Evolutionary conservation across 2,888 invertebrate species (phyloP).

Genomic region (Sphaerophoria taeniata): DNA sequence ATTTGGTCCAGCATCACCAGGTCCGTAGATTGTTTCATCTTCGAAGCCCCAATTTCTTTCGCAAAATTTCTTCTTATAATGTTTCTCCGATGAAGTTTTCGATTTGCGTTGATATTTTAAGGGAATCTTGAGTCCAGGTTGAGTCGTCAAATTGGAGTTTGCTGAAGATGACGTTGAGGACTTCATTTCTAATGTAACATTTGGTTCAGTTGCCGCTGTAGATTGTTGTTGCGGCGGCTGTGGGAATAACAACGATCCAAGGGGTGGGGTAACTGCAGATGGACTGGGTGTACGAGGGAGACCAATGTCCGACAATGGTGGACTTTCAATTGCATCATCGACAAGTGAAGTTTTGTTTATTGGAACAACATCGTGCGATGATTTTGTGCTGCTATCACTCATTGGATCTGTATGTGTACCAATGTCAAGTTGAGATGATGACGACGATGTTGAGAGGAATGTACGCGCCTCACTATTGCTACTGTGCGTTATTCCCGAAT

Average conservation of each 20-base stretch:
- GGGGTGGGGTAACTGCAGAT: conserved; percentile 80
- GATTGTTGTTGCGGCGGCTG: conserved; percentile 40
- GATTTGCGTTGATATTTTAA: conserved; percentile 86
- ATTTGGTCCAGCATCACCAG: conserved; percentile 53
- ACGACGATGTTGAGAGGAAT: conserved; percentile 83
- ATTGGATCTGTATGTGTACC: conserved; percentile 79
- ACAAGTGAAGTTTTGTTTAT: conserved; percentile 82
- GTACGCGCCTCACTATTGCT: conserved; percentile 83
- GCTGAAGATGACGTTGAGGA: conserved; percentile 38
- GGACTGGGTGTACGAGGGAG: conserved; percentile 82
- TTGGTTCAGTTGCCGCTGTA: conserved; percentile 19
- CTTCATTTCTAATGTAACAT: conserved; percentile 38
- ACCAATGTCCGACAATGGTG: conserved; percentile 83
- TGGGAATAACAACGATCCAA: conserved; percentile 65
- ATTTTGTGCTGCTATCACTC: conserved; percentile 79
- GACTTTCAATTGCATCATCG: conserved; percentile 83
- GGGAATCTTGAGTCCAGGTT: conserved; percentile 83
- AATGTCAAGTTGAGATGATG: conserved; percentile 82
- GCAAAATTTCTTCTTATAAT: conserved; percentile 94
- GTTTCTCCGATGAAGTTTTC: conserved; percentile 84
- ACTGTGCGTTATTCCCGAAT: conserved; percentile 92
- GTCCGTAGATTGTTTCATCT: conserved; percentile 76
- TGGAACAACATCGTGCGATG: conserved; percentile 80
- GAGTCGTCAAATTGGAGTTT: conserved; percentile 73
- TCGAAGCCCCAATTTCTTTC: conserved; percentile 87